Percentiles rank a stretch among this genome's conserved stretches.
Evolutionary conservation across 2,888 invertebrate genomes (phyloP).

Genomic region (Folsomia manolachei): DNA sequence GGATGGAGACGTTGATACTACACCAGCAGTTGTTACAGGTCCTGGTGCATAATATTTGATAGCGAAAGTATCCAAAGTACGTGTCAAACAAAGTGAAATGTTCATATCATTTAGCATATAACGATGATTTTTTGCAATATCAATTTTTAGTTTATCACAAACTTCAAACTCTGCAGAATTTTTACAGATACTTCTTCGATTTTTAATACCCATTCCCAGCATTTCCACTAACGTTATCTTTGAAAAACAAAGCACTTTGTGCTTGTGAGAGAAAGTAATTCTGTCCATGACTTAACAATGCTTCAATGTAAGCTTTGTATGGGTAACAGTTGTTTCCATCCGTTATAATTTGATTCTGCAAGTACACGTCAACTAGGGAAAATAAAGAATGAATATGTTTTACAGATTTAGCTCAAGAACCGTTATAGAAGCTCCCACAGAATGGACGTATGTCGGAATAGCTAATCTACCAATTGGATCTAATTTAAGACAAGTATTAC

Average conservation of each 20-base stretch:
- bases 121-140: conserved; percentile 18
- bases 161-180: conserved; percentile 16
- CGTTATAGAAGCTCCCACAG: no score
- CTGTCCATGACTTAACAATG: conserved; percentile 17
- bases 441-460: no score
- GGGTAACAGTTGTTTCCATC: conserved; percentile 26
- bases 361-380: conserved; percentile 21
- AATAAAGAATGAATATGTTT: not conserved
- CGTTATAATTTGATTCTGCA: conserved; percentile 23
- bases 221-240: conserved; percentile 18
- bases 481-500: no score
- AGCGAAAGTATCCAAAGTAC: conserved; percentile 17
- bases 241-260: conserved; percentile 21
- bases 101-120: conserved; percentile 24
- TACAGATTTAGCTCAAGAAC: no score
- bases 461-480: no score
- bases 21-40: not conserved
- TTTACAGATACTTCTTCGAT: not conserved
- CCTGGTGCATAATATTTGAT: not conserved
- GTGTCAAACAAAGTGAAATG: conserved; percentile 12
- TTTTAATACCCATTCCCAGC: conserved; percentile 15
- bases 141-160: conserved; percentile 17
- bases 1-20: not conserved
- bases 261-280: conserved; percentile 7
- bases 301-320: conserved; percentile 31